Conservation (phyloP, 2,888 invertebrate species). For the Cistogaster globosa region DNA sequence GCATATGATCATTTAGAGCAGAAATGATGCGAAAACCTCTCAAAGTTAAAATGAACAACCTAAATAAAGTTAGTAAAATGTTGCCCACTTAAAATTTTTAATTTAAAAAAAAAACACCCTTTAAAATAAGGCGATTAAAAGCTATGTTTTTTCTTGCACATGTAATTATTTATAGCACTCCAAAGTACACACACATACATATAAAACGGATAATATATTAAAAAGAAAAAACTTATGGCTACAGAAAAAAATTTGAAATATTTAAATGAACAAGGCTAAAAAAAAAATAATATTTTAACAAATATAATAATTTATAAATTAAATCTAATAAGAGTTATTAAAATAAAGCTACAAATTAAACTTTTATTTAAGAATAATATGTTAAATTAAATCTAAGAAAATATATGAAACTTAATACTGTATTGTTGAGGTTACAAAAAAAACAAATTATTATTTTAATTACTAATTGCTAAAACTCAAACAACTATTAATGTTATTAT, state of each 20-base stretch:
- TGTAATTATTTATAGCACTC: neutral
- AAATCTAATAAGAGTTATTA: too few relatives aligned
- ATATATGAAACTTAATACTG: conserved; percentile 31
- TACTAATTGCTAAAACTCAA: conserved; percentile 4
- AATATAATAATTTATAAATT: neutral
- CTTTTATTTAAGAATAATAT: too few relatives aligned
- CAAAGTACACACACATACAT: neutral
- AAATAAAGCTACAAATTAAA: too few relatives aligned
- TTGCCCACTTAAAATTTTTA: too few relatives aligned
- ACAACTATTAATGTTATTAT: neutral
- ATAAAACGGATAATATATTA: neutral
- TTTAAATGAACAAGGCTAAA: neutral
- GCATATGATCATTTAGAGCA: too few relatives aligned
- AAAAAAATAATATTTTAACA: neutral
- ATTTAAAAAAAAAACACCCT: too few relatives aligned
- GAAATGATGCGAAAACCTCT: too few relatives aligned
- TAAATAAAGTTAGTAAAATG: too few relatives aligned
- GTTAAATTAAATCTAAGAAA: too few relatives aligned
- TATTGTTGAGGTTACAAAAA: neutral
- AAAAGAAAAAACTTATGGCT: neutral
- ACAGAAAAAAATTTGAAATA: neutral
- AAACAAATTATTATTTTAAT: neutral
- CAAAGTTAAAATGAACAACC: too few relatives aligned
- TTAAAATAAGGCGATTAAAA: conserved; percentile 2
- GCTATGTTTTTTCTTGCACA: neutral